Conservation (phyloP, 2,888 invertebrate species). For the Argynnis bischoffii region DNA sequence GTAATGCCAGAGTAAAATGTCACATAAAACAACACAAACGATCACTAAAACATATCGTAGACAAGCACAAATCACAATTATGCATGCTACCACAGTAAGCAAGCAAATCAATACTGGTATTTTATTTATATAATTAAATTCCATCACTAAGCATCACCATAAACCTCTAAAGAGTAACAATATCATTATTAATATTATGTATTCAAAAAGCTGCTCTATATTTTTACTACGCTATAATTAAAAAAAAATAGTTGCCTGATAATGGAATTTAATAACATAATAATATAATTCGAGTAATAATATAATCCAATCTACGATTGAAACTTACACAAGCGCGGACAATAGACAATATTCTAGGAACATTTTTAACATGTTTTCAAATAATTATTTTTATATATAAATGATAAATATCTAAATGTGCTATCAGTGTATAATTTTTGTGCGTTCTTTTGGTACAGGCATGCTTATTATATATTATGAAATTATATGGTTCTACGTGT, state of each 20-base stretch:
- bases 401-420: not conserved
- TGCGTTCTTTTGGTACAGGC: conserved; percentile 4
- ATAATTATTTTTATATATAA: too few species aligned
- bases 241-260: too few species aligned
- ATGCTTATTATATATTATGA: not conserved
- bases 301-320: too few species aligned
- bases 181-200: too few species aligned
- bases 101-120: conserved; percentile 15
- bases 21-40: conserved; percentile 5
- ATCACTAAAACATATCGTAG: conserved; percentile 5
- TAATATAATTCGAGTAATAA: too few species aligned
- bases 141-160: not conserved
- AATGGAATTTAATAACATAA: too few species aligned
- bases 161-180: too few species aligned
- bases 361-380: too few species aligned
- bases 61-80: conserved; percentile 15
- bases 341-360: too few species aligned
- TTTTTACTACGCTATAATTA: too few species aligned
- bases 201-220: too few species aligned
- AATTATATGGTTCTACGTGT: not conserved
- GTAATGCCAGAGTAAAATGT: not conserved
- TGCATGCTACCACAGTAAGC: conserved; percentile 14
- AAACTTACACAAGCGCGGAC: too few species aligned
- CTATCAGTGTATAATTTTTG: not conserved
- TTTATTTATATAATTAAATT: conserved; percentile 1